phyloP scores from a whole-genome alignment of 2,797 vertebrate species.

The Prionace glauca region DNA sequence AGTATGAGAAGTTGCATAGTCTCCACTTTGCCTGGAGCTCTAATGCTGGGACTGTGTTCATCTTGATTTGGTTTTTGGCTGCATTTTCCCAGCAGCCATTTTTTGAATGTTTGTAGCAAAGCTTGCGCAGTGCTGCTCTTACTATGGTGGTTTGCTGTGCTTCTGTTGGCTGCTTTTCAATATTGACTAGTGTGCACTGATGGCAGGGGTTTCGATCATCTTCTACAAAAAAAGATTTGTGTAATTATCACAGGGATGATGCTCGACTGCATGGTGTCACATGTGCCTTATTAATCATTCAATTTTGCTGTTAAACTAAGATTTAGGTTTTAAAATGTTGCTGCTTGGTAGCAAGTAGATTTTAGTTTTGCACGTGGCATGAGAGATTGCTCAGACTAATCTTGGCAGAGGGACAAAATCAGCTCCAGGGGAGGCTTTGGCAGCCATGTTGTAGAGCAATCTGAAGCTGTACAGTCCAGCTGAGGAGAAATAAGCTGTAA shows the following conservation, averaged over 20 bases:
- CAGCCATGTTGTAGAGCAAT: constrained; percentile 47
- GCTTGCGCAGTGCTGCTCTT: constrained; percentile 35
- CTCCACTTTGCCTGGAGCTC: background rate
- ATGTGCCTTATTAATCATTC: background rate
- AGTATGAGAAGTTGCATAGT: too few relatives aligned
- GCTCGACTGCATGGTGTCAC: constrained; percentile 24
- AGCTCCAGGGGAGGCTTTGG: constrained; percentile 46
- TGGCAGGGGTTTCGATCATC: constrained; percentile 18
- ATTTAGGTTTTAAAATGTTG: background rate
- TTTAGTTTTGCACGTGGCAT: constrained; percentile 38
- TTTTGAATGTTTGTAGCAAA: constrained; percentile 29
- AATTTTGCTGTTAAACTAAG: background rate
- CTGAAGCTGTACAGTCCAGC: constrained; percentile 37
- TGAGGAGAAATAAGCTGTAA: constrained; percentile 22
- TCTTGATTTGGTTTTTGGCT: background rate
- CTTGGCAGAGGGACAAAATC: constrained; percentile 47
- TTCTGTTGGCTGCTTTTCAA: constrained; percentile 39
- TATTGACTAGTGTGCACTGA: constrained; percentile 32
- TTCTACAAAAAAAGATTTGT: background rate
- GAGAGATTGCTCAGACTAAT: constrained; percentile 44
- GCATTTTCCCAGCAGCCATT: background rate
- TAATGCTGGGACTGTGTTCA: background rate
- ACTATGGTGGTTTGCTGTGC: constrained; percentile 29
- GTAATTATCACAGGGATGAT: constrained; percentile 31
- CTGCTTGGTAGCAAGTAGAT: background rate